Evolutionary conservation across 1,140 invertebrate genomes (phyloP).

Genomic region (Sycobia sp.): DNA sequence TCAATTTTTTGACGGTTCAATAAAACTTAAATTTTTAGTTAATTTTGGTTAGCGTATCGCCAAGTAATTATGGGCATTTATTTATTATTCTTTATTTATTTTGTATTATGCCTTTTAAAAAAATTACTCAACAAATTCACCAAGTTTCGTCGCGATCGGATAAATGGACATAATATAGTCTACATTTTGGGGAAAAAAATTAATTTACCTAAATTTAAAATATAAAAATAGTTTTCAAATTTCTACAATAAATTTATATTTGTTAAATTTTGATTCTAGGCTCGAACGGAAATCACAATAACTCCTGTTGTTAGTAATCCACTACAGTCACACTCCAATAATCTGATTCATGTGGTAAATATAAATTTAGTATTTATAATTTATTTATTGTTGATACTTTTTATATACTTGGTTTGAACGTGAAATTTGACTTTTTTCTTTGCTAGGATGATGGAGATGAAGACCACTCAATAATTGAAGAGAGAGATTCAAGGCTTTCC

Average conservation of each 20-base stretch:
- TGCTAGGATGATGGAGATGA: conserved; percentile 66
- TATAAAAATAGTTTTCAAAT: background rate
- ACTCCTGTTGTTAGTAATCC: conserved; percentile 61
- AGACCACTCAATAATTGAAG: conserved; percentile 70
- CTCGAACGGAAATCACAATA: conserved; percentile 65
- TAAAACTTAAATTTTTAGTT: too few relatives aligned
- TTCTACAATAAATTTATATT: background rate
- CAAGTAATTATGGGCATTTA: too few relatives aligned
- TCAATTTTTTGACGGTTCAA: too few relatives aligned
- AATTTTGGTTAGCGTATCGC: too few relatives aligned
- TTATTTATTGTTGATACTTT: background rate
- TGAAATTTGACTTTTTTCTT: conserved; percentile 11
- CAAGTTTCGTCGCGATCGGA: too few relatives aligned
- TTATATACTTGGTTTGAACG: background rate
- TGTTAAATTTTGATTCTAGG: conserved; percentile 40
- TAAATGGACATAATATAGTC: too few relatives aligned
- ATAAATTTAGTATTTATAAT: background rate
- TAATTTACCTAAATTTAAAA: too few relatives aligned
- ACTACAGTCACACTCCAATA: conserved; percentile 51
- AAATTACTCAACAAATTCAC: too few relatives aligned
- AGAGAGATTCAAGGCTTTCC: conserved; percentile 60
- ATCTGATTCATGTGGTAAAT: conserved; percentile 55
- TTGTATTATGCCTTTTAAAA: too few relatives aligned
- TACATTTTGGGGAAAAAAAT: too few relatives aligned
- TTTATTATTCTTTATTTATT: too few relatives aligned